Base-by-base conservation (phyloP, 2,797 vertebrate species). In the Epinephelus malabaricus region DNA sequence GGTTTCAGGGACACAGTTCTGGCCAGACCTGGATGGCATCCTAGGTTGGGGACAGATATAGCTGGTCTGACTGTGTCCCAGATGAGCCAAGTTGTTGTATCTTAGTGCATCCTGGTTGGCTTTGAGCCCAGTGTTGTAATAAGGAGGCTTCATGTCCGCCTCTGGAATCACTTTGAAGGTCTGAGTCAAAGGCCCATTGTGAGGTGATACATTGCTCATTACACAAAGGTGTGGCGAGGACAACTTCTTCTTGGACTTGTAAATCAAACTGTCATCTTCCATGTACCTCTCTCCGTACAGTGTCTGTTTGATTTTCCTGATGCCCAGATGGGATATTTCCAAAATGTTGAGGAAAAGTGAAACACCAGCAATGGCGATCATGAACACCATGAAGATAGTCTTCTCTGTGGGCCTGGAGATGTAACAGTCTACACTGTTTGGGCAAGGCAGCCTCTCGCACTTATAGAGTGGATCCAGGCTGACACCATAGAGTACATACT, bases 361-460 rank as follows among this genome's bases (percentile, higher is more conserved):
- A 76, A 98, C 95, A 0, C 95, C 96, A 17, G 97, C 96, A 2
- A 98, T 98, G 78, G 89, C 94, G 6, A 97, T 94, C 98, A 99
- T 99, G 87, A 99, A 99, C 34, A 97, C 93, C 97, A 99, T 98
- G 86, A 99, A 99, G 86, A 99, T 96, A 45, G 97, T 97, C 90
- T 99, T 99, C 91, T 98, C 97, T 40, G 97, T 98, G 69, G 97
- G 97, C 87, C 97, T 96, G 81, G 97, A 99, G 83, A 99, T 96
- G 91, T 97, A 99, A 91, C 97, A 99, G 94, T 98, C 97, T 81
- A 98, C 97, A 0, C 94, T 96, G 91, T 98, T 99, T 82, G 97
- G 97, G 84, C 97, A 99, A 47, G 97, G 97, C 81, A 95, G 82
- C 46, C 95, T 95, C 82, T 96, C 94, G 66, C 97, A 99, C 89